Evolutionary conservation across 2,113 vertebrate genomes (phyloP).

Genomic region (Glaucomys volans): DNA sequence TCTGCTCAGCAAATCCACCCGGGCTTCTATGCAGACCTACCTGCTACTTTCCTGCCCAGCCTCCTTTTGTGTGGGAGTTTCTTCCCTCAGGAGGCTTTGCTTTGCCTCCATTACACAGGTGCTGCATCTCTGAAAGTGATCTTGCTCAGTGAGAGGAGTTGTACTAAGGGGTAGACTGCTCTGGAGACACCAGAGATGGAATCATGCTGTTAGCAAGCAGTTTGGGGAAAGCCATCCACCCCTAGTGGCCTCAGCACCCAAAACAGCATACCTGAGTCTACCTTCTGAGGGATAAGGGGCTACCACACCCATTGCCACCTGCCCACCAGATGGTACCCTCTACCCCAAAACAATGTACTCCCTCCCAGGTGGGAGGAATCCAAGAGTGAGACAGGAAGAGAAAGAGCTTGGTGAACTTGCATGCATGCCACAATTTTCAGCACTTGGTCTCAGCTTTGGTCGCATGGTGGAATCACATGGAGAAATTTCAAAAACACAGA

Average conservation of each 20-base stretch:
- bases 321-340: accelerated
- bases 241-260: not conserved
- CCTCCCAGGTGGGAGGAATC: not conserved
- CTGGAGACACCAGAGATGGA: not conserved
- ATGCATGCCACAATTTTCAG: not conserved
- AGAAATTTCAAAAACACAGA: not conserved
- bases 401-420: not conserved
- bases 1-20: too few species aligned
- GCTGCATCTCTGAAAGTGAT: not conserved
- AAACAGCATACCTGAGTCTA: not conserved
- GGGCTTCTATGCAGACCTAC: not conserved
- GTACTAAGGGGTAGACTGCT: not conserved
- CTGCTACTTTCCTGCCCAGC: not conserved
- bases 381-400: not conserved
- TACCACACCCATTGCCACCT: not conserved
- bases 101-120: conserved; percentile 11
- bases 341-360: not conserved
- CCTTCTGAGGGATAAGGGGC: not conserved
- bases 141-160: not conserved
- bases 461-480: not conserved
- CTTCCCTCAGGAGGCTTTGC: not conserved
- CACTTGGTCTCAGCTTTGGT: not conserved
- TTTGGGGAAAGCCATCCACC: not conserved
- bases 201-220: not conserved
- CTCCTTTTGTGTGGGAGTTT: not conserved